Conservation (phyloP, 2,797 vertebrate genomes). For the Lerista edwardsae region DNA sequence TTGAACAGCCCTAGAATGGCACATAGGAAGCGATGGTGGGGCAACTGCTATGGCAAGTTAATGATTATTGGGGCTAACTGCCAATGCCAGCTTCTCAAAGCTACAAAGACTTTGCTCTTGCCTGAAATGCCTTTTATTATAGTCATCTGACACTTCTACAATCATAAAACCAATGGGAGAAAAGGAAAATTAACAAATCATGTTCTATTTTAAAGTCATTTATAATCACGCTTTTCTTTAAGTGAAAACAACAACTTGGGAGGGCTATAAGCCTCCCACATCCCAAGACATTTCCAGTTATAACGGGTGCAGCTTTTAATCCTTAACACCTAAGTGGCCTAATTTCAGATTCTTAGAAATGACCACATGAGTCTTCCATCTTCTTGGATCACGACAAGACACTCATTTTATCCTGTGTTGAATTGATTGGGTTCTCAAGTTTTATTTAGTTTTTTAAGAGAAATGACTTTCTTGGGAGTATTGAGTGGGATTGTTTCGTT, state of each 20-base stretch:
- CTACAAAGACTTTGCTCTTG: background rate
- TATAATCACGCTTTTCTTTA: background rate
- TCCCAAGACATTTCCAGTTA: background rate
- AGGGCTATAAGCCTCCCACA: background rate
- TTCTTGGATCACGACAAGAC: background rate
- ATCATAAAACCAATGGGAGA: slow-evolving; percentile 36
- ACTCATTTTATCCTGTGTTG: background rate
- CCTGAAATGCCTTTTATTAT: background rate
- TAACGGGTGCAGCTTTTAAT: background rate
- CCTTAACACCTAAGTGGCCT: background rate
- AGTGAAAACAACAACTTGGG: background rate
- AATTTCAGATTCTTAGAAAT: background rate
- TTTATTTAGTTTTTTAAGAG: background rate
- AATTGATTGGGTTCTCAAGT: background rate
- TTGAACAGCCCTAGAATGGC: slow-evolving; percentile 25
- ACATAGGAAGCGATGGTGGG: slow-evolving; percentile 40
- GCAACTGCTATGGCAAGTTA: slow-evolving; percentile 49
- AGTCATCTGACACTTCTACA: background rate
- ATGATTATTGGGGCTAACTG: slow-evolving; percentile 56
- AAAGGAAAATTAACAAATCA: slow-evolving; percentile 35
- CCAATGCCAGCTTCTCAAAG: slow-evolving; percentile 15
- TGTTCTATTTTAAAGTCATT: background rate
- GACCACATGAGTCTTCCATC: no score
- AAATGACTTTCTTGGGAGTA: no score
- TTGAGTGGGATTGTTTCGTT: no score